Conservation (phyloP, 1,140 invertebrate species). For the Metopolophium dirhodum region DNA sequence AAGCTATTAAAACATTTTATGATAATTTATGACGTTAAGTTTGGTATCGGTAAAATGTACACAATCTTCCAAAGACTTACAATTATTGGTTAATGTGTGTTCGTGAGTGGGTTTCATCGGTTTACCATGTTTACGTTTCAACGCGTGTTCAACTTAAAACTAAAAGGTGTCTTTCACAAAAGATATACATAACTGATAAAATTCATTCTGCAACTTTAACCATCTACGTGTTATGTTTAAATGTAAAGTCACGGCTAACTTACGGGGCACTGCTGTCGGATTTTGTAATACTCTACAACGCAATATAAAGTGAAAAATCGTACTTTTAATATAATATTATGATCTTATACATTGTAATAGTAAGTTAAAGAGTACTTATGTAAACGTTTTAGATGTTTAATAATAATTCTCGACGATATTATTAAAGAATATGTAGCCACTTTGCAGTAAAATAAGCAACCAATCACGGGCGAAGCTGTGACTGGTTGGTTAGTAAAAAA, state of each 20-base stretch:
- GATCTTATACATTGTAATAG: background rate
- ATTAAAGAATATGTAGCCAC: background rate
- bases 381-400: background rate
- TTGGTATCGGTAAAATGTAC: background rate
- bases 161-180: background rate
- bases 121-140: background rate
- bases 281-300: background rate
- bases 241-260: background rate
- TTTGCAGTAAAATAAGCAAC: background rate
- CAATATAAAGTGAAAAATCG: background rate
- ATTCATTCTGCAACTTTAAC: background rate
- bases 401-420: background rate
- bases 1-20: background rate
- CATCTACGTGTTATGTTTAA: background rate
- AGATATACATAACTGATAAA: constrained; percentile 12
- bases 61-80: background rate
- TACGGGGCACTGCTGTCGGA: too few relatives aligned
- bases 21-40: background rate
- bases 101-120: background rate
- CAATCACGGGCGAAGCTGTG: too few relatives aligned
- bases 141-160: background rate
- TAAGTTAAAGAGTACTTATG: background rate
- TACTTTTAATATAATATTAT: background rate
- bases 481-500: background rate
- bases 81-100: background rate